Base-by-base conservation (phyloP, 2,888 invertebrate genomes). In the Halocaridina rubra region DNA sequence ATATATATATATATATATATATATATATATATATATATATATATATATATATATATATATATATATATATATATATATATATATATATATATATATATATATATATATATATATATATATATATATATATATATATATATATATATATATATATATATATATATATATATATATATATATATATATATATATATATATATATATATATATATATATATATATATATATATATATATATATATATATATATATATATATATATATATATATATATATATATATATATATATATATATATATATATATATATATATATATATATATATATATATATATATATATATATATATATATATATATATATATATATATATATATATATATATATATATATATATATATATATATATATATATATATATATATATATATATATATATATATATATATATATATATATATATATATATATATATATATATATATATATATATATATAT, bases 101-200 rank as follows among this genome's bases (percentile, higher is more conserved):
- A 61, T 61, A 22, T 61, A 61, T 61, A 61, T 61, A 61, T 61
- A 61, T 22, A 61, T 61, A 61, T 22, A 61, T 61, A 61, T 22
- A 61, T 61, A 61, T 22, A 61, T 61, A 61, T 22, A 61, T 61
- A 61, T 22, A 61, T 61, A 61, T 61, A 61, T 61, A 61, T 61
- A 61, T 61, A 61, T 61, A 61, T 61, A 61, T 61, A 61, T 61
- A 61, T 61, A 61, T 61, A 61, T 61, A 61, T 61, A 61, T 61
- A 22, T 61, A 61, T 22, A 61, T 22, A 61, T 61, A 61, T 22
- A 64, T 64, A 64, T 24, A 64, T 1, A 64, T 24, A 64, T 24
- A 64, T 24, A 64, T 24, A 64, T 24, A n/a, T 24, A 4, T 24
- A 64, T 24, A 64, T 2, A 64, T 1, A 64, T 24, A 64, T 24